Evolutionary conservation across 2,888 invertebrate genomes (phyloP), one percentile per base, ranked within the genome.

Genomic region (Ophioninae sp.): DNA sequence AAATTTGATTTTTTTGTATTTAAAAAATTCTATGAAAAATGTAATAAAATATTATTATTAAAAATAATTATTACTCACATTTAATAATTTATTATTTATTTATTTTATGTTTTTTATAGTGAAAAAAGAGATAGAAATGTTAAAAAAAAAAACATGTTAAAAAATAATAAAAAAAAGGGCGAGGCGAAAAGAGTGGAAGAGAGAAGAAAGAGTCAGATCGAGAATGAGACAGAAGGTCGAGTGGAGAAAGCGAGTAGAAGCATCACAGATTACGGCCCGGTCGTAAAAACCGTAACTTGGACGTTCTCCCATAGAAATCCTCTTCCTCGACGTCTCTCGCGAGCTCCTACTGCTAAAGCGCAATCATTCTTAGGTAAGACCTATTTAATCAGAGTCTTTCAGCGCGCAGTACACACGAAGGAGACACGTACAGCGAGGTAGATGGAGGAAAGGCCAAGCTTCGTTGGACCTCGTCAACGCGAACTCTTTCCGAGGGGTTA

Each of bases 321-420:
- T 23, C 70, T 30, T 70, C 56, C 64, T 78, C 73, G 30, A 70
- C 74, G 74, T 74, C 74, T 64, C 59, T 57, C 68, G 56, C 64
- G 44, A 75, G 75, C 69, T 69, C 44, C 57, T 41, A 62, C 75
- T 57, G 74, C 75, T 67, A 70, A 79, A 73, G 82, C 74, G 70
- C 79, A 75, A 82, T 82, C 74, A 79, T 82, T 82, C 78, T 82
- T 82, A 70, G 74, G 79, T 82, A 78, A 82, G 82, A 82, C 82
- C 82, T 82, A 82, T 79, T 79, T 82, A 82, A 82, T 82, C 82
- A 79, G 79, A 78, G 69, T 79, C 74, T 74, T 79, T 79, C 79
- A 74, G 74, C 69, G 74, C 75, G 62, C 50, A 70, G 57, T 79
- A 65, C 50, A 59, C 57, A 41, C 39, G 44, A 30, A 30, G 30